Evolutionary conservation across 2,888 invertebrate species (phyloP).

Genomic region (Lottia gigantea): DNA sequence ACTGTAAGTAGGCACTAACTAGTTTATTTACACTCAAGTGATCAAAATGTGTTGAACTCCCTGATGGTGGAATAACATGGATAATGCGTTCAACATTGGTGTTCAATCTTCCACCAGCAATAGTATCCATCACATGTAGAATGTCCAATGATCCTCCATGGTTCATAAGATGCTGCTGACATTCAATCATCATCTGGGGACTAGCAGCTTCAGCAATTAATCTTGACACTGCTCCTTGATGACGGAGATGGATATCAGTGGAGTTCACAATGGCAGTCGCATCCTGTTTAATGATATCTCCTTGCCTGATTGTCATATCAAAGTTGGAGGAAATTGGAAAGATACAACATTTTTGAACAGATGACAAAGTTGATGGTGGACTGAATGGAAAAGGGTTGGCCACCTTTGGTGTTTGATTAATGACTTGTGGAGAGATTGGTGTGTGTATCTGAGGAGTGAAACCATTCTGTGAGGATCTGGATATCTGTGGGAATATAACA

Average conservation of each 20-base stretch:
- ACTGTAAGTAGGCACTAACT: neutral
- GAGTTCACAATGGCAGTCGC: neutral
- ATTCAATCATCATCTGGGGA: neutral
- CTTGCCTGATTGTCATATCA: neutral
- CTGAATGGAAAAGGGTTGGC: no score
- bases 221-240: neutral
- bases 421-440: no score
- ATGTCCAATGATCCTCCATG: neutral
- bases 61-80: neutral
- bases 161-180: neutral
- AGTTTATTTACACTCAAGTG: neutral
- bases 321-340: neutral
- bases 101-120: slow-evolving; percentile 1
- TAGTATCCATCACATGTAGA: neutral
- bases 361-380: neutral
- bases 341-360: neutral
- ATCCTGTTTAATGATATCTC: neutral
- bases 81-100: neutral
- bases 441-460: no score
- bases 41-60: neutral
- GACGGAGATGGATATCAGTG: neutral
- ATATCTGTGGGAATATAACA: no score
- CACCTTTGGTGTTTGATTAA: no score
- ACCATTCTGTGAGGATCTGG: no score
- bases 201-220: neutral